phyloP scores from a whole-genome alignment of 2,888 invertebrate genomes.

The Coenonympha glycerion region DNA sequence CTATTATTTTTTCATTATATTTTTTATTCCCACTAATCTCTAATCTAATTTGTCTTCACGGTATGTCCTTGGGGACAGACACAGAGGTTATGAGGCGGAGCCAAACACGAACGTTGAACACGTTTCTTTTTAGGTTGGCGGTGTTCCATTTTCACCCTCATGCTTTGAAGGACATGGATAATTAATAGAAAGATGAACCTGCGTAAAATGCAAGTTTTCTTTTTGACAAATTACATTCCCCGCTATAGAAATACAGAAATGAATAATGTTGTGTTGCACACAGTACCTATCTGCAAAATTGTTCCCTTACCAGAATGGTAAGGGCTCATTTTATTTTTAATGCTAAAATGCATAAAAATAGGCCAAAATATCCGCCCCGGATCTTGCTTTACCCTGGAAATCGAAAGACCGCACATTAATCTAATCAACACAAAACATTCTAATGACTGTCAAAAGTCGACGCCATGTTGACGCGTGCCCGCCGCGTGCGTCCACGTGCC shows the following conservation, averaged over 20 bases:
- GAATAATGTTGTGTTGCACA: too few species aligned
- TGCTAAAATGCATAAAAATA: background rate
- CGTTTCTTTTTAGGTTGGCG: background rate
- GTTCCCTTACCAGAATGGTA: too few species aligned
- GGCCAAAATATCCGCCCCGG: slow-evolving; percentile 3
- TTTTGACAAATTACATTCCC: too few species aligned
- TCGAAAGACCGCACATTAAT: slow-evolving; percentile 43
- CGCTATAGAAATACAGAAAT: too few species aligned
- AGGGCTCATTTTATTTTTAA: too few species aligned
- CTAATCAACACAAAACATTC: slow-evolving; percentile 52
- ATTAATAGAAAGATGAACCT: too few species aligned
- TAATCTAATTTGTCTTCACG: slow-evolving; percentile 29
- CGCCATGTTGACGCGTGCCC: slow-evolving; percentile 55
- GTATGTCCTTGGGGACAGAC: slow-evolving; percentile 24
- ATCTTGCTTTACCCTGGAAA: slow-evolving; percentile 23
- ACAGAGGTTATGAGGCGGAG: slow-evolving; percentile 11
- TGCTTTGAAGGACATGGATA: too few species aligned
- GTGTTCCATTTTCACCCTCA: too few species aligned
- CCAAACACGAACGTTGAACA: background rate
- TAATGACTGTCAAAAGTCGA: slow-evolving; percentile 45
- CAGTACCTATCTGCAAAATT: too few species aligned
- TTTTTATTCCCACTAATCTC: slow-evolving; percentile 24
- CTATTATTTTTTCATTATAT: slow-evolving; percentile 37
- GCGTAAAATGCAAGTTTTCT: too few species aligned
- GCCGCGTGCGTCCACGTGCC: slow-evolving; percentile 35